Base-by-base conservation (phyloP, 1,140 invertebrate genomes). In the Armadillidium nasatum region DNA sequence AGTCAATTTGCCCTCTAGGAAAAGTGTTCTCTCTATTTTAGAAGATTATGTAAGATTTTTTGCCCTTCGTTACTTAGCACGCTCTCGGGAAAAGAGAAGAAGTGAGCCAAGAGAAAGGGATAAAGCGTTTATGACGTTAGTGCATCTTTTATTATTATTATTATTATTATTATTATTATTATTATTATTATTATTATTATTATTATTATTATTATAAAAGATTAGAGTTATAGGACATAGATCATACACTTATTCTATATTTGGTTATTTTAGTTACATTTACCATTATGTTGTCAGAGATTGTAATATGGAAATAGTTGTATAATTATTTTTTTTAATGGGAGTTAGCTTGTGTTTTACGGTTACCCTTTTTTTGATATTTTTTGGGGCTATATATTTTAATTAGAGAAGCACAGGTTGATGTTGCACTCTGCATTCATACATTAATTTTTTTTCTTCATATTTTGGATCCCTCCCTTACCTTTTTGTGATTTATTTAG, bases 1-100 rank as follows among this genome's bases (percentile, higher is more conserved):
- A 10, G 80, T 86, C 13, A 84, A 83, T 76, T 84, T 92, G 75
- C 91, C 91, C 44, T 88, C 89, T 70, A 86, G 88, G 79, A 88
- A 88, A 21, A 90, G 89, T 84, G 87, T 92, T n/a, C 84, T 90
- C 3, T 86, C 85, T 68, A 89, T 93, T 79, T 84, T 93, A 43
- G 91, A 93, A 84, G 87, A 86, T 4, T 93, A 90, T 87, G 90
- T 91, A 69, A 89, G 89, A 81, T 87, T 90, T 82, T 89, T 75
- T 86, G 86, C 76, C 86, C 85, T 80, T 43, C 77, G 69, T 21
- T 85, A 73, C 87, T 88, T 77, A 87, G 88, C 81, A 82, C 84
- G 54, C 83, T 84, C 74, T 82, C 86, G 72, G 79, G 81, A 80
- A 69, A 78, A 77, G 50, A 74, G 77, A 23, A 70, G 77, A 33